Evolutionary conservation across 2,113 vertebrate species (phyloP).

Genomic region (Grus americana): DNA sequence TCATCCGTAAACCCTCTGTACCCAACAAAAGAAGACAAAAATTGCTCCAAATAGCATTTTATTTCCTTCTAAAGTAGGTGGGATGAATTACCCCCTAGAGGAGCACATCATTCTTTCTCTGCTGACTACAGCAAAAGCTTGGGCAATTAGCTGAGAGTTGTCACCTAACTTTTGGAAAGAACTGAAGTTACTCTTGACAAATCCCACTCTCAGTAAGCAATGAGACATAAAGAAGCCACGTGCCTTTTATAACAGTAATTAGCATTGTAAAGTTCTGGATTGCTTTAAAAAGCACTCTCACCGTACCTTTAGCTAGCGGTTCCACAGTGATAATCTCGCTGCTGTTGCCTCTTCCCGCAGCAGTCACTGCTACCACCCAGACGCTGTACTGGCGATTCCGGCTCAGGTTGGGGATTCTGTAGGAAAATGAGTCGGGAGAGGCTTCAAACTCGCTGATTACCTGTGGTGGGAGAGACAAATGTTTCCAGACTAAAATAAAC

Average conservation of each 20-base stretch:
- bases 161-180: background rate
- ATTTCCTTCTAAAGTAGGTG: conserved; percentile 17
- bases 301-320: conserved; percentile 90
- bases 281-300: background rate
- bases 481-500: conserved; percentile 68
- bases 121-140: conserved; percentile 36
- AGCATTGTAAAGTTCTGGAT: background rate
- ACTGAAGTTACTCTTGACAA: background rate
- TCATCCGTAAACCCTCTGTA: background rate
- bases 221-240: background rate
- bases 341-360: conserved; percentile 94
- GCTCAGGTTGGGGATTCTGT: conserved; percentile 93
- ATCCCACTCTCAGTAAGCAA: background rate
- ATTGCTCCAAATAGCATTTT: background rate
- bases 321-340: conserved; percentile 97
- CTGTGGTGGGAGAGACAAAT: conserved; percentile 78
- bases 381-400: conserved; percentile 94
- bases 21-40: background rate
- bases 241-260: background rate
- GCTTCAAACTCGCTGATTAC: conserved; percentile 99
- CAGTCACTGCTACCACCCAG: conserved; percentile 97
- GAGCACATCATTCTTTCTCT: background rate
- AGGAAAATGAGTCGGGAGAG: conserved; percentile 92
- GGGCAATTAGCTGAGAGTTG: background rate
- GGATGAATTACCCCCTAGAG: background rate